These are phyloP conservation scores for Apis dorsata DNA, from an alignment of 1,140 invertebrate genomes.

Conservation along the genomic window DNA sequence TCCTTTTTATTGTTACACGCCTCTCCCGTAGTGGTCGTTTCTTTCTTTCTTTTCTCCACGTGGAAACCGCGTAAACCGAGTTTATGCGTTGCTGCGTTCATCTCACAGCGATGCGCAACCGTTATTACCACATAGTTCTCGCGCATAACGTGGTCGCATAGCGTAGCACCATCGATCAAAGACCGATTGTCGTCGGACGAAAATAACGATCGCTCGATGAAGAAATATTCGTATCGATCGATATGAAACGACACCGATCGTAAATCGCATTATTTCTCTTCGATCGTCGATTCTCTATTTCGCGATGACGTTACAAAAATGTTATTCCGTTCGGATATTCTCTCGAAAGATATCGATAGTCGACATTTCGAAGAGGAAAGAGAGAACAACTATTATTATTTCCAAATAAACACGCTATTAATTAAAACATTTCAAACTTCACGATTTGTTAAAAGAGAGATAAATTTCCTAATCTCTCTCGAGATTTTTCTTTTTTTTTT, in stretches of 20 bases:
- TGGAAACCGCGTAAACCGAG: constrained; percentile 39
- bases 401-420: no score
- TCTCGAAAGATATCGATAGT: no score
- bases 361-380: no score
- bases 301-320: accelerated
- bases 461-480: no score
- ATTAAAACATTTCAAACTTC: no score
- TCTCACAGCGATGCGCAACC: constrained; percentile 6
- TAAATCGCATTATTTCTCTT: neutral
- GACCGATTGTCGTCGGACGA: constrained; percentile 31
- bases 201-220: constrained; percentile 4
- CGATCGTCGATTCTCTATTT: neutral
- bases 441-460: no score
- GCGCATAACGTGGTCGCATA: neutral
- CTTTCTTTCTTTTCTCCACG: constrained; percentile 6
- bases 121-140: constrained; percentile 31
- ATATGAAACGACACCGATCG: neutral
- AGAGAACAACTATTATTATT: no score
- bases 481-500: no score
- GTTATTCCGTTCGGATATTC: no score
- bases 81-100: constrained; percentile 26
- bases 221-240: neutral
- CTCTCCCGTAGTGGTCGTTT: neutral
- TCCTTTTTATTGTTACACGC: neutral
- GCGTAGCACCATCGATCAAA: constrained; percentile 10